Evolutionary conservation across 2,113 vertebrate genomes (phyloP), one percentile per base, ranked within the genome.

Genomic region (Elephas maximus): DNA sequence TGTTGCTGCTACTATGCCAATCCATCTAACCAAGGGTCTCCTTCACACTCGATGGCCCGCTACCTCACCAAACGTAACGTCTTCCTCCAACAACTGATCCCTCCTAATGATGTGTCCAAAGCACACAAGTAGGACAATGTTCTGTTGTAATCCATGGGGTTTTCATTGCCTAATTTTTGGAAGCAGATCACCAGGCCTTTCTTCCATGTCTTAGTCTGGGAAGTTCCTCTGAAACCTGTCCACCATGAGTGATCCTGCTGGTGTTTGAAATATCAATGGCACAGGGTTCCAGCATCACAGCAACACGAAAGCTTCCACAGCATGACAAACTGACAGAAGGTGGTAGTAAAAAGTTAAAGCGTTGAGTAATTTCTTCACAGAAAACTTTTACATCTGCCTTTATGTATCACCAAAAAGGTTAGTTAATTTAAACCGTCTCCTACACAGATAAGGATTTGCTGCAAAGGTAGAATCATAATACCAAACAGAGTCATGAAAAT

Each of bases 401-500:
- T 53, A 30, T 28, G 53, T 65, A 79, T 93, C 74, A 96, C 78
- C 82, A 41, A 37, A 91, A 77, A 83, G 81, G 41, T 90, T 76
- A 84, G 15, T 5, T 89, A 30, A 82, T 37, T 57, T 76, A 91
- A 62, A 81, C 0, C 6, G 51, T 73, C 83, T 63, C 53, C 89
- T 33, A 44, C 67, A 41, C 62, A 60, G 65, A 82, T 51, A 63
- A 94, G 96, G 94, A 94, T 41, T 9, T 0, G 30, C 76, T 87
- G 28, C 23, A 62, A 10, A 95, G 93, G 85, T 53, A 94, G 88
- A 89, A 71, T 91, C 84, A 8, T 8, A 91, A 51, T 3, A 69
- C 48, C 94, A 77, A 74, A 62, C 11, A 95, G 92, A 97, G 90
- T 98, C 97, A 95, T 87, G 74, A 84, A 87, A 53, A 92, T 8